Base-by-base conservation (phyloP, 2,888 invertebrate genomes). In the Falcaria lacertinaria region DNA sequence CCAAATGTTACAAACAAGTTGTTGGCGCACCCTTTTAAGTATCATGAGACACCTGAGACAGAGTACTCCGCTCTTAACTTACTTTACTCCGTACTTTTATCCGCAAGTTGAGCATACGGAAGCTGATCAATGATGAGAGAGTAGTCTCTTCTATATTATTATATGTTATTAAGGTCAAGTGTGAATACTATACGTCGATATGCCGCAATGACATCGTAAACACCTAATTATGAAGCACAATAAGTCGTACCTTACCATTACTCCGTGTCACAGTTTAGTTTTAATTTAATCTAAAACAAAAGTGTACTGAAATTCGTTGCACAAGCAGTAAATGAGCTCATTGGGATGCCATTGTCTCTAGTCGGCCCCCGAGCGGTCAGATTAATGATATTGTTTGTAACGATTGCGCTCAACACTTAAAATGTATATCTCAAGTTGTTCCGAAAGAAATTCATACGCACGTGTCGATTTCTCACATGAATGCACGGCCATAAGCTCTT, bases 331-430 rank as follows among this genome's bases (percentile, higher is more conserved):
- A 80, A 80, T 78, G 76, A 80, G 74, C 67, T 79, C 76, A 79
- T 82, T 86, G 77, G 73, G 64, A 42, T 49, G 55, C 74, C 61
- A 84, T 86, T 86, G 85, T 86, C 73, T 83, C 63, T 49, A 54
- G 49, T 47, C 54, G 57, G 60, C 50, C 63, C 64, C 52, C 56
- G 50, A 57, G 57, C 53, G 62, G 47, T 47, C 60, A 68, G 69
- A 79, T 80, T 79, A 75, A 78, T 83, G 69, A 69, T 73, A 68
- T 67, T 62, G 61, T 52, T 49, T 49, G 54, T 50, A 62, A 14
- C 46, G 56, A 57, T 57, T 54, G 60, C 48, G 52, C 47, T 54
- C 58, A 60, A 60, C 59, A 56, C 66, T 66, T 61, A 52, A 61
- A 76, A 78, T 77, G 54, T 50, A 50, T 65, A 78, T 76, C 74